phyloP scores from a whole-genome alignment of 2,888 invertebrate species.

The Drosophila testacea region DNA sequence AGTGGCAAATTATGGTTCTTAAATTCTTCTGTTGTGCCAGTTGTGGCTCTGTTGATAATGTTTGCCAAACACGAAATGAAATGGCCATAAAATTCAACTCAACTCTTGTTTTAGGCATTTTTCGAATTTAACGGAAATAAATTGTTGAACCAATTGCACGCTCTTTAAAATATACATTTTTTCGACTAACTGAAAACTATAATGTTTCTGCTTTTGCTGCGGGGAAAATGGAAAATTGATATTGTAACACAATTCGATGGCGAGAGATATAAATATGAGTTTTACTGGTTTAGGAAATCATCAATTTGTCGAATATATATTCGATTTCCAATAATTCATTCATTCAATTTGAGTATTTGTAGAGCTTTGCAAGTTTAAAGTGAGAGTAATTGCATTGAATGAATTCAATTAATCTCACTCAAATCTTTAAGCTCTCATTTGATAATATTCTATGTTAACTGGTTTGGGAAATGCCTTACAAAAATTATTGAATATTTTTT shows the following conservation, averaged over 20 bases:
- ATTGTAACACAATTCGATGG: constrained; percentile 37
- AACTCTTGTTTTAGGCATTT: constrained; percentile 50
- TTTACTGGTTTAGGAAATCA: constrained; percentile 21
- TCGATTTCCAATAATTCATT: neutral
- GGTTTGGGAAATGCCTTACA: too few species aligned
- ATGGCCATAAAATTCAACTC: constrained; percentile 63
- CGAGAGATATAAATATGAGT: constrained; percentile 15
- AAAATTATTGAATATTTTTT: too few species aligned
- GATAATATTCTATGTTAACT: too few species aligned
- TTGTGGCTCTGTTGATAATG: constrained; percentile 63
- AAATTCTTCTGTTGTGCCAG: constrained; percentile 61
- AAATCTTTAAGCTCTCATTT: too few species aligned
- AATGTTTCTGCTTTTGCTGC: constrained; percentile 6
- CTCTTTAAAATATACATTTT: constrained; percentile 45
- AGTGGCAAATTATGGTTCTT: constrained; percentile 77
- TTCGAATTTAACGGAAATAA: constrained; percentile 71
- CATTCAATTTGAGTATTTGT: neutral
- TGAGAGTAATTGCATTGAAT: neutral
- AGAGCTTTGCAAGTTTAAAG: neutral
- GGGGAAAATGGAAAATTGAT: constrained; percentile 27
- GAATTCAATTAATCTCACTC: constrained; percentile 1
- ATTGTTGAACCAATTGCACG: constrained; percentile 60
- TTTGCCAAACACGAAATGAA: constrained; percentile 76
- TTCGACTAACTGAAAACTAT: constrained; percentile 30
- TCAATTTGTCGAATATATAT: neutral